Evolutionary conservation across 2,113 vertebrate species (phyloP), one percentile per base, ranked within the genome.

Genomic region (Pteruthius melanotis): DNA sequence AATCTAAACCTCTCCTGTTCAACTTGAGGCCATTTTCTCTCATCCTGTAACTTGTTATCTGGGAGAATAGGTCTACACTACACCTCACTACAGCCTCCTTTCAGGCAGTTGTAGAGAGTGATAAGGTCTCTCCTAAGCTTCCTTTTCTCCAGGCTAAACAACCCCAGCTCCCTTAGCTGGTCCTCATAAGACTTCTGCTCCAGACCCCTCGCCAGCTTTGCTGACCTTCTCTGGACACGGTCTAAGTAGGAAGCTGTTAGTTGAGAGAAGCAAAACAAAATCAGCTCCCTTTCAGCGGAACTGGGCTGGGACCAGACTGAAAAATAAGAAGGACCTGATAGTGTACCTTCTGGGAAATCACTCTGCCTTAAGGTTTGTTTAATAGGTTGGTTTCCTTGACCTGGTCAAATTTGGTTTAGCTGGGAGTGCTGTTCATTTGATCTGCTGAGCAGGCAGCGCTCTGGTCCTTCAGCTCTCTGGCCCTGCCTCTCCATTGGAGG

Each of bases 41-140:
- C 31, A 66, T 60, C 21, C 40, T 68, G 7, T 21, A 7, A 12
- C 13, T 60, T 14, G 7, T 31, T 47, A 35, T 5, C 30, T 66
- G n/a, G 5, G 22, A 86, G 45, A 65, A 31, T 0, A 45, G 10
- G 16, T 13, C 9, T 2, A 24, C 5, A 42, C 2, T 4, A 18
- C 31, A 14, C 22, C 11, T 60, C 8, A 4, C 30, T 66, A 35
- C 22, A 15, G 2, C 31, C 13, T 24, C 17, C 30, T 68, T 54
- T 80, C 45, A 33, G 53, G 39, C 14, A 3, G 4, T 2, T 72
- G 5, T 28, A 28, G 15, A 35, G 18, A 49, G 22, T 16, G 5
- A 28, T 8, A 42, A 72, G 3, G 21, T 42, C 37, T 47, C 7
- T 53, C 18, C 12, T 31, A 8, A 66, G 22, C 15, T 5, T 74